Conservation (phyloP, 35 echinoderm and acorn worm genomes). For the Ophioderma brevispina region DNA sequence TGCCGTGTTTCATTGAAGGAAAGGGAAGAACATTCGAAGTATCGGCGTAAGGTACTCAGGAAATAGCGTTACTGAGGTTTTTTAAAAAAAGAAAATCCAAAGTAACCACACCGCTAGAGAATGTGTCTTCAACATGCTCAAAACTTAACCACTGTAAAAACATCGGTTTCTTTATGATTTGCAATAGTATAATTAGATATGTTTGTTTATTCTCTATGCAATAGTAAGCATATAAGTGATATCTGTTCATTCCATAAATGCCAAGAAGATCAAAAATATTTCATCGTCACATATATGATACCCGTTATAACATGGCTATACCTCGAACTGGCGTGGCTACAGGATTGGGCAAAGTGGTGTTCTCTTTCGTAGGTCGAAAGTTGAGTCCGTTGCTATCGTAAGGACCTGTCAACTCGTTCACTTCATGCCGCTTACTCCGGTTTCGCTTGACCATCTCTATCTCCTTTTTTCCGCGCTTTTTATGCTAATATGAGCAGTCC, state of each 20-base stretch:
- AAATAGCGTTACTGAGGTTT: neutral
- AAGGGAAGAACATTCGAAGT: neutral
- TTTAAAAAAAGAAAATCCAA: neutral
- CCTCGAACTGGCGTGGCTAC: neutral
- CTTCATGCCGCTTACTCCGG: neutral
- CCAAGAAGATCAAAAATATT: neutral
- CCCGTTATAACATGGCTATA: neutral
- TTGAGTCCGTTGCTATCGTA: neutral
- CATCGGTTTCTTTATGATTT: neutral
- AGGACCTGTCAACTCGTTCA: neutral
- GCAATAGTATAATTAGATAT: neutral
- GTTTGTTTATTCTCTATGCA: neutral
- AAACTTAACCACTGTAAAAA: slow-evolving; percentile 8
- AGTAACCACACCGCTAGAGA: neutral
- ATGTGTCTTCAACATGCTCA: slow-evolving; percentile 1
- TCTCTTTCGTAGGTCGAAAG: neutral
- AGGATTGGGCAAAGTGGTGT: neutral
- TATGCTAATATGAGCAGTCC: neutral
- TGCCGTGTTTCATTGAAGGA: neutral
- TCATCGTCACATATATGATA: neutral
- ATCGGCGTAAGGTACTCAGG: neutral
- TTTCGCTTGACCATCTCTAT: neutral
- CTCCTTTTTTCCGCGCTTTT: neutral
- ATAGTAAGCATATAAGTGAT: neutral
- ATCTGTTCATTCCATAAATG: neutral